phyloP scores from a whole-genome alignment of 1,140 invertebrate species.

The Leptinotarsa texana region DNA sequence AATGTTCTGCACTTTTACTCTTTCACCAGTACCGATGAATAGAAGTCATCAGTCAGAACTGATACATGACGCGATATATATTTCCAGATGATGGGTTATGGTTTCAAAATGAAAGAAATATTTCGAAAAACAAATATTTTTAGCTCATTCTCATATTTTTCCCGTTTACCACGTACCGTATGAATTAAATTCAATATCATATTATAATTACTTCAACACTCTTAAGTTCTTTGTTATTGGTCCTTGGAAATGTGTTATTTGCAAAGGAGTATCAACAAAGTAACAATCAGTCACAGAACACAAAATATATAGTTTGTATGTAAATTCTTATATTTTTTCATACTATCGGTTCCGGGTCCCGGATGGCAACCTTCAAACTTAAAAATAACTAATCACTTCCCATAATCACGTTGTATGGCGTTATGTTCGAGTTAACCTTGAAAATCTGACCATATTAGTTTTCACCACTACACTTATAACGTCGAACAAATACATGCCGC shows the following conservation, averaged over 20 bases:
- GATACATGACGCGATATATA: too few species aligned
- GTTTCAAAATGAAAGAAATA: too few species aligned
- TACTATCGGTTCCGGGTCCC: constrained; percentile 42
- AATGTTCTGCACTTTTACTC: too few species aligned
- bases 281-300: not conserved
- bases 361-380: constrained; percentile 47
- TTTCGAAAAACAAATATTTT: too few species aligned
- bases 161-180: too few species aligned
- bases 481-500: not conserved
- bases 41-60: too few species aligned
- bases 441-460: constrained; percentile 48
- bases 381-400: constrained; percentile 53
- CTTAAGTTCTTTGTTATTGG: not conserved
- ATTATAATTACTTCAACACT: too few species aligned
- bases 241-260: not conserved
- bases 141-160: too few species aligned
- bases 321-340: not conserved
- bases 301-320: not conserved
- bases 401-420: constrained; percentile 50
- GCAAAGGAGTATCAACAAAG: not conserved
- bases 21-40: too few species aligned
- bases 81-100: too few species aligned
- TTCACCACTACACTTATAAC: constrained; percentile 29
- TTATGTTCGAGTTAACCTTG: constrained; percentile 52
- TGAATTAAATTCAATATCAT: too few species aligned